Base-by-base conservation (phyloP, 2,888 invertebrate species). In the Papilio elwesi region DNA sequence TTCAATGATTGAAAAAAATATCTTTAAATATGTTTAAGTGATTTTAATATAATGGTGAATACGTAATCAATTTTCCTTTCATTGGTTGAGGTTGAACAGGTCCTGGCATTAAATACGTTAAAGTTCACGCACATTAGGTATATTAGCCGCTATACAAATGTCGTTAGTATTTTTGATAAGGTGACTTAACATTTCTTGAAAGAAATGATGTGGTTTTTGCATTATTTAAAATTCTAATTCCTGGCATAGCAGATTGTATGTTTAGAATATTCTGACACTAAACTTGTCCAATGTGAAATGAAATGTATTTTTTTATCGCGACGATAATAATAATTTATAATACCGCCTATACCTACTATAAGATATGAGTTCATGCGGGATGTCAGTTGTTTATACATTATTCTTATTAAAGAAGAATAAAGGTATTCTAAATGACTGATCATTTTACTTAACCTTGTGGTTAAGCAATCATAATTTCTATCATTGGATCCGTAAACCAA, bases 151-250 rank as follows among this genome's bases (percentile, higher is more conserved):
- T 62, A 48, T 26, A 47, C 26, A 48, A 48, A 70, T 57, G 70
- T 71, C 70, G 48, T 48, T 57, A 65, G 49, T 65, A 65, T 55
- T 64, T 64, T 64, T 64, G 52, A 68, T 59, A 55, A 47, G 43
- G 51, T 38, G 48, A 59, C 68, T 48, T 68, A 69, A 69, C 52
- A 70, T 70, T 70, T 64, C 70, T 70, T 68, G 55, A 55, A 68
- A 68, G 67, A 68, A 68, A 68, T 67, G 26, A 55, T 55, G 55
- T 53, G 36, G 55, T 55, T 53, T 53, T 53, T 16, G 67, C 9
- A 48, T 47, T 55, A 68, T 68, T 47, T 55, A 9, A 43, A 55
- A 64, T 64, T 64, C 53, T 64, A 70, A 64, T 70, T 48, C 53
- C 11, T 26, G 48, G 13, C 12, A 43, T 55, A 53, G 63, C 48